A percentile compares a stretch with the other conserved stretches of the same genome.
Evolutionary conservation across 2,797 vertebrate species (phyloP).

Genomic region (Danionella dracula): DNA sequence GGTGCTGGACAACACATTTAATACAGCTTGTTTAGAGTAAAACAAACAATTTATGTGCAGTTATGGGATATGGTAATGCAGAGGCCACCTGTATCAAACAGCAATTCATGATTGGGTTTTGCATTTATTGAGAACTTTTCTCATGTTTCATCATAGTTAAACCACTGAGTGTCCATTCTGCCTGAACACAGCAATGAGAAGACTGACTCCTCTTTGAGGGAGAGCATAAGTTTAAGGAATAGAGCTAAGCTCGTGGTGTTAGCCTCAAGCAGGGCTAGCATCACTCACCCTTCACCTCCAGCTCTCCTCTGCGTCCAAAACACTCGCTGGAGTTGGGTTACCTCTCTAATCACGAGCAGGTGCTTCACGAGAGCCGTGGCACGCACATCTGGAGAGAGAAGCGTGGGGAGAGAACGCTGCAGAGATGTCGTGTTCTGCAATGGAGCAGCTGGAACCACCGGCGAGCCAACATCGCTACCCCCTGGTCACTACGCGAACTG

Average conservation of each 20-base stretch:
- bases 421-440: background rate
- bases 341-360: constrained; percentile 17
- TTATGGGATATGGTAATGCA: too few species aligned
- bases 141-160: too few species aligned
- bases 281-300: constrained; percentile 30
- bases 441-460: background rate
- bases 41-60: too few species aligned
- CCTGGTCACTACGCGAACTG: background rate
- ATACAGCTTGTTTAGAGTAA: too few species aligned
- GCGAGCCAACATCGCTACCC: constrained; percentile 10
- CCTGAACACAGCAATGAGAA: constrained; percentile 21
- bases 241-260: background rate
- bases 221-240: background rate
- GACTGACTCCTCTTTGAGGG: constrained; percentile 1
- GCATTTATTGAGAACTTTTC: too few species aligned
- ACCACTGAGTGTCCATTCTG: too few species aligned
- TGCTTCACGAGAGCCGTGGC: constrained; percentile 12
- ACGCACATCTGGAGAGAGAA: constrained; percentile 14
- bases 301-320: constrained; percentile 23
- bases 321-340: constrained; percentile 13
- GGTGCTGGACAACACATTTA: too few species aligned
- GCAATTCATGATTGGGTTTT: too few species aligned
- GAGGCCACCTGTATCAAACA: too few species aligned
- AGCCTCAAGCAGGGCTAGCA: background rate
- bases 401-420: background rate